These are phyloP conservation scores for Leguminivora glycinivorella DNA, from an alignment of 1,140 invertebrate species.

Conservation along the genomic window DNA sequence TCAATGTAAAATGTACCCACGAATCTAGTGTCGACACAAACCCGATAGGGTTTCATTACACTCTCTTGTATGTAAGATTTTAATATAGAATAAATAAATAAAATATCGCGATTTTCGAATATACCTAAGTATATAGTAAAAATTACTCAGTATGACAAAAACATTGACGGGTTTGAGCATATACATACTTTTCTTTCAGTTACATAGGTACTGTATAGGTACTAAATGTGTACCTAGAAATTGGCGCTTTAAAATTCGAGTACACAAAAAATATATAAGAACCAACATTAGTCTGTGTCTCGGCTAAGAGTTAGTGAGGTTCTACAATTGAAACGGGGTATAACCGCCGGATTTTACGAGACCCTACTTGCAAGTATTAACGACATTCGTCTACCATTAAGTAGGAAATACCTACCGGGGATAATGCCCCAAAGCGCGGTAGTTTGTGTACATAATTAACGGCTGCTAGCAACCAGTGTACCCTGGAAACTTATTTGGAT, in stretches of 20 bases:
- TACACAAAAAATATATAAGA: not conserved
- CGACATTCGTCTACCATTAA: conserved; percentile 72
- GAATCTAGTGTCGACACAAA: too few relatives aligned
- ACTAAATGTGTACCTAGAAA: not conserved
- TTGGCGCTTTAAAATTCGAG: not conserved
- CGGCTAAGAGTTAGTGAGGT: conserved; percentile 38
- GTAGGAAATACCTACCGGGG: conserved; percentile 62
- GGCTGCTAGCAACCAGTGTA: conserved; percentile 39
- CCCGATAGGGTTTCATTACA: too few relatives aligned
- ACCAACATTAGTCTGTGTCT: conserved; percentile 30
- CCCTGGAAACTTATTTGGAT: not conserved
- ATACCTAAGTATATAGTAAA: too few relatives aligned
- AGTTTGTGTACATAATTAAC: conserved; percentile 63
- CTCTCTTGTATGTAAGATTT: too few relatives aligned
- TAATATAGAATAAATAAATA: too few relatives aligned
- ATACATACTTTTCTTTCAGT: too few relatives aligned
- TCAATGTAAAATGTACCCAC: too few relatives aligned
- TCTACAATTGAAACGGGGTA: conserved; percentile 44
- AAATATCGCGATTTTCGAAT: too few relatives aligned
- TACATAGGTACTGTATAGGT: too few relatives aligned
- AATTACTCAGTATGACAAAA: too few relatives aligned
- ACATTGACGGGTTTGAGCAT: too few relatives aligned
- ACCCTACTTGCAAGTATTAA: conserved; percentile 67
- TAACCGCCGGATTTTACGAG: conserved; percentile 64
- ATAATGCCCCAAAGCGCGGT: conserved; percentile 63